phyloP scores from a whole-genome alignment of 2,888 invertebrate genomes.

The Pandemis heparana region DNA sequence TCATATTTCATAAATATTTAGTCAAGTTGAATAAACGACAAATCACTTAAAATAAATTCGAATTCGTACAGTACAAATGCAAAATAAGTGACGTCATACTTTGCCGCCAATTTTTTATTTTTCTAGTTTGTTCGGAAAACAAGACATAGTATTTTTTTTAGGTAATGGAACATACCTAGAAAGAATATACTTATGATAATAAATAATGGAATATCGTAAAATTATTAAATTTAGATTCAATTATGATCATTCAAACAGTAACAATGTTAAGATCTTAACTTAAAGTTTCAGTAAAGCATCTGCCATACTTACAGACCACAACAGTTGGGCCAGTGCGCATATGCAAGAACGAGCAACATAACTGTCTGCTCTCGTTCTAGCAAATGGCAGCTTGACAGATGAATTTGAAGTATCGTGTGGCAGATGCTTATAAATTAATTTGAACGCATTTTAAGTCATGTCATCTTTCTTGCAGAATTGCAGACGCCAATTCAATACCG shows the following conservation, averaged over 20 bases:
- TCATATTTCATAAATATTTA: constrained; percentile 7
- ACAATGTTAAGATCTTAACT: too few species aligned
- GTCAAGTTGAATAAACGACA: background rate
- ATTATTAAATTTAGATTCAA: too few species aligned
- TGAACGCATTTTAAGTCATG: constrained; percentile 17
- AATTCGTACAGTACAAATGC: background rate
- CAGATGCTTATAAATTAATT: background rate
- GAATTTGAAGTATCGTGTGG: background rate
- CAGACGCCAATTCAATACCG: constrained; percentile 24
- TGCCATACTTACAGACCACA: too few species aligned
- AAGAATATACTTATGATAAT: too few species aligned
- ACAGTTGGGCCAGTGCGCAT: too few species aligned
- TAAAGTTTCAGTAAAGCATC: too few species aligned
- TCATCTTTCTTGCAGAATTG: constrained; percentile 2
- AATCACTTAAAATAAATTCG: background rate
- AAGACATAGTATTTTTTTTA: too few species aligned
- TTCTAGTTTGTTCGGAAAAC: too few species aligned
- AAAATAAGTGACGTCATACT: background rate
- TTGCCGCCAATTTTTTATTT: constrained; percentile 10
- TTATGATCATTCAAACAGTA: too few species aligned
- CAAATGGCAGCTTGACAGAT: background rate
- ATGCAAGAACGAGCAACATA: too few species aligned
- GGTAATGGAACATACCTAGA: too few species aligned
- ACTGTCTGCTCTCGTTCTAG: background rate
- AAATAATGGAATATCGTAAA: too few species aligned